Evolutionary conservation across 2,113 vertebrate genomes (phyloP), one percentile per base, ranked within the genome.

Genomic region (Mormoops blainvillei): DNA sequence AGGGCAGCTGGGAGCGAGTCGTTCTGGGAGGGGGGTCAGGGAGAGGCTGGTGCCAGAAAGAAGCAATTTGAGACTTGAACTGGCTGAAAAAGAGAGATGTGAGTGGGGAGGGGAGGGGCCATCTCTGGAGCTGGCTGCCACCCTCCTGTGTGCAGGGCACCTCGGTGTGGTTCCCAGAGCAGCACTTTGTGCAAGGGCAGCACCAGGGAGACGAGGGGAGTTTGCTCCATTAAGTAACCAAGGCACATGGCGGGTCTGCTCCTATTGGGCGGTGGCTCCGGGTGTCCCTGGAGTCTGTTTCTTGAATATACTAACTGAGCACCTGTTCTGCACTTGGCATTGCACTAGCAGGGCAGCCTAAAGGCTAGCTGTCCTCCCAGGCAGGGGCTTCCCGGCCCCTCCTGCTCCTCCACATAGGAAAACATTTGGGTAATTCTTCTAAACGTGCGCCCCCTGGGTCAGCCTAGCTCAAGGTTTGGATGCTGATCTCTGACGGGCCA

Each of bases 71-170:
- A 74, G 52, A 36, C 56, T 61, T 63, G 76, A 73, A 76, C 33
- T 81, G 78, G 16, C 81, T 84, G 36, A 52, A 33, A 94, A 73
- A 71, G 56, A 74, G 31, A 28, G 76, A 74, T n/a, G 50, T 73
- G 87, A 52, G 8, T 76, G 38, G 43, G 63, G 12, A 31, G 14
- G 41, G 45, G 28, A 50, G 48, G 38, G 43, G 38, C 28, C 2
- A 0, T 54, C 41, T 73, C 88, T 56, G 73, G 10, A 36, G 73
- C 52, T 61, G 73, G 74, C 7, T 20, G 38, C 63, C 73, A 45
- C 43, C 41, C 4, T 36, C n/a, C 38, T 28, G 20, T 87, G 31
- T 15, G 4, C 14, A 36, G 41, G 38, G 61, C 18, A 50, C 16
- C 43, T 5, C 3, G 68, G 76, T 52, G 7, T 1, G 1, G 8